Percentiles rank a stretch among this genome's conserved stretches.
phyloP scores from a whole-genome alignment of 2,888 invertebrate species.

The Achlya flavicornis region DNA sequence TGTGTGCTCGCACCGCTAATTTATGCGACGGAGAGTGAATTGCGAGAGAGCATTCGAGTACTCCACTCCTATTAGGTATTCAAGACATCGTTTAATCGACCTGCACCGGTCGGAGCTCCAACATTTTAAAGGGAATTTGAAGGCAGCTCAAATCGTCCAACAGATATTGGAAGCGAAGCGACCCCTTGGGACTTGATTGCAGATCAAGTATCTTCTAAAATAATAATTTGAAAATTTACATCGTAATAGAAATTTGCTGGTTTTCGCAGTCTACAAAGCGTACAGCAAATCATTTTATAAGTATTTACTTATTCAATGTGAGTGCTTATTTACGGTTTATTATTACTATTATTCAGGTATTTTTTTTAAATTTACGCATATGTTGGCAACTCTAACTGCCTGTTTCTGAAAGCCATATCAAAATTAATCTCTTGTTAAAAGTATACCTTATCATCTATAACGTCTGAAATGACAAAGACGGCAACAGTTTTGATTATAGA shows the following conservation, averaged over 20 bases:
- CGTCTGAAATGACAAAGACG: too few species aligned
- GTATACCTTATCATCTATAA: too few species aligned
- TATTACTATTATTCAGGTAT: too few species aligned
- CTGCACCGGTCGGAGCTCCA: constrained; percentile 54
- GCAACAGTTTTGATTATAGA: too few species aligned
- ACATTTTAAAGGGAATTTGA: constrained; percentile 65
- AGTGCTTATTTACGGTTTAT: too few species aligned
- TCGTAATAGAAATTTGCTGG: constrained; percentile 35
- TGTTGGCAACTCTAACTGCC: too few species aligned
- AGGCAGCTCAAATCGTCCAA: constrained; percentile 57
- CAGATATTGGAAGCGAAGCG: constrained; percentile 57
- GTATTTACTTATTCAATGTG: background rate
- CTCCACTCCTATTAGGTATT: constrained; percentile 73
- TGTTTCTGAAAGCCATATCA: too few species aligned
- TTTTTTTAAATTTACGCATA: too few species aligned
- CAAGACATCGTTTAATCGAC: constrained; percentile 78
- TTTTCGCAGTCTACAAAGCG: constrained; percentile 2
- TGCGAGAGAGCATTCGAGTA: constrained; percentile 60
- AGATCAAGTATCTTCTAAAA: constrained; percentile 48
- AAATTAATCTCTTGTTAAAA: too few species aligned
- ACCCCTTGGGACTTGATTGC: constrained; percentile 50
- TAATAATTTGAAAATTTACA: constrained; percentile 45
- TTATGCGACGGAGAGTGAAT: constrained; percentile 75
- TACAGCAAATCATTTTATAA: constrained; percentile 1
- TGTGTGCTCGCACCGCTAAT: constrained; percentile 70